Percentiles rank a stretch among this genome's conserved stretches.
phyloP scores from a whole-genome alignment of 53 echinoderm and acorn worm genomes.

The Paelopatides confundens region DNA sequence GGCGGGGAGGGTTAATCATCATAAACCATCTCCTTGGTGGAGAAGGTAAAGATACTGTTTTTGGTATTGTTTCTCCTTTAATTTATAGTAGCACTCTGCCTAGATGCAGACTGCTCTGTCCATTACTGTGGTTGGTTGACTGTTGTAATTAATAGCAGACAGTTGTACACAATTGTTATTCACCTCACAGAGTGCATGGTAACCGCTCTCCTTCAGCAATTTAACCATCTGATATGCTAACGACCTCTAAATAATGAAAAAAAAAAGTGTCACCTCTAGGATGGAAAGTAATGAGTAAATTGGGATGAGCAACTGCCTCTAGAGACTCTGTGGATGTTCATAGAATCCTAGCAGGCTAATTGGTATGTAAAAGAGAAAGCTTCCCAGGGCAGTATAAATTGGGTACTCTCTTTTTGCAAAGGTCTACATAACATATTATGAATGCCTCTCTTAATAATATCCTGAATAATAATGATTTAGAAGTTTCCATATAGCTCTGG shows the following conservation, averaged over 20 bases:
- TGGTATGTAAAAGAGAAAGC: background rate
- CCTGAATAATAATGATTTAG: too few relatives aligned
- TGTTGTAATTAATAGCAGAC: background rate
- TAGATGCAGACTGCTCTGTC: too few relatives aligned
- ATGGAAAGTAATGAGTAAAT: background rate
- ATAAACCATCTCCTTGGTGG: too few relatives aligned
- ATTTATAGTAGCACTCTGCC: too few relatives aligned
- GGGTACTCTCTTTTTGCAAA: too few relatives aligned
- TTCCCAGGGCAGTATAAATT: too few relatives aligned
- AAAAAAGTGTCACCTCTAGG: background rate
- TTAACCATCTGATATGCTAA: conserved; percentile 4
- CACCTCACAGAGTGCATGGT: background rate
- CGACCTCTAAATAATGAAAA: background rate
- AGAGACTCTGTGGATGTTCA: background rate
- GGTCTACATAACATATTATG: too few relatives aligned
- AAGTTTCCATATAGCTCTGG: too few relatives aligned
- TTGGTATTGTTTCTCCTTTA: too few relatives aligned
- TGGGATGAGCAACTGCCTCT: background rate
- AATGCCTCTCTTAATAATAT: too few relatives aligned
- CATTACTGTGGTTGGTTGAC: background rate
- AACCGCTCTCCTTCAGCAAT: background rate
- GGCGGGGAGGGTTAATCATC: too few relatives aligned
- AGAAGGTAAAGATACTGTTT: too few relatives aligned
- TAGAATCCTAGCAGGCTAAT: background rate
- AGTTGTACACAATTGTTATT: background rate